Evolutionary conservation across 2,888 invertebrate genomes (phyloP).

Genomic region (Cataglyphis cursor): DNA sequence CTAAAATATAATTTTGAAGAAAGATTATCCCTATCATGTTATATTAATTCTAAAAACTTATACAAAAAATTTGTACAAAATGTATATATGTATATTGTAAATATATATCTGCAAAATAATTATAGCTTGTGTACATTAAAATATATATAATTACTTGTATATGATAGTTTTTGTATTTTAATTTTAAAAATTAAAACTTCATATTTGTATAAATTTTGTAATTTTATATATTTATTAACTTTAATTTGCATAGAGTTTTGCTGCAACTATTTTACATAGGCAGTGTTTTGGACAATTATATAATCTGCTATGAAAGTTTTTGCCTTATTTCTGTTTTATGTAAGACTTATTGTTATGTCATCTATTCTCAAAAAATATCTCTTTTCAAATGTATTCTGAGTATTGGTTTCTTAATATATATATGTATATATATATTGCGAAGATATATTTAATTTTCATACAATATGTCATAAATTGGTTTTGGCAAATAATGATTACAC

Average conservation of each 20-base stretch:
- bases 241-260: slow-evolving; percentile 25
- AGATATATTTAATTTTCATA: slow-evolving; percentile 86
- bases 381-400: background rate
- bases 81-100: background rate
- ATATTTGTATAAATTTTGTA: background rate
- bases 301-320: slow-evolving; percentile 6
- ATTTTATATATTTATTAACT: slow-evolving; percentile 32
- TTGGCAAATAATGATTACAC: slow-evolving; percentile 93
- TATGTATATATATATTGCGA: background rate
- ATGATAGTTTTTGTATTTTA: background rate
- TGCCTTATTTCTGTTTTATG: background rate
- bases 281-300: slow-evolving; percentile 19
- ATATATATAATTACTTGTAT: background rate
- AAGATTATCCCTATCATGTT: background rate
- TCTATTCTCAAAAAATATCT: slow-evolving; percentile 13
- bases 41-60: background rate
- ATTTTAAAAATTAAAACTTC: background rate
- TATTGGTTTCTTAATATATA: background rate
- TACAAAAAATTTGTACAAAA: background rate
- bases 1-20: background rate
- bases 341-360: slow-evolving; percentile 3
- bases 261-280: slow-evolving; percentile 4
- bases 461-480: slow-evolving; percentile 93
- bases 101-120: slow-evolving; percentile 15
- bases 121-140: background rate